phyloP scores from a whole-genome alignment of 2,113 vertebrate genomes.

The Leuciscus idus region DNA sequence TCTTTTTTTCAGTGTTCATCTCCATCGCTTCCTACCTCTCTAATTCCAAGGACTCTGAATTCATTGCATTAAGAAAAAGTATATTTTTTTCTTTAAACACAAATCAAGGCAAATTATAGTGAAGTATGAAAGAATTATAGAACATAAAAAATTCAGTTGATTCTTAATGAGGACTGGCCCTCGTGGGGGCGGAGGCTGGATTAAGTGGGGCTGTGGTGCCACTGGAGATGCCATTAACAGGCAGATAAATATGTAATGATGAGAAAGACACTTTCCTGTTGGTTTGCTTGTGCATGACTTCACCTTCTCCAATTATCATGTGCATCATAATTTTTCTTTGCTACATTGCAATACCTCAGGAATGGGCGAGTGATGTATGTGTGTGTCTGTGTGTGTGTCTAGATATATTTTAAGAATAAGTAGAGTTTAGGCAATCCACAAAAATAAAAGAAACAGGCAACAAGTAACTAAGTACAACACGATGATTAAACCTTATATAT shows the following conservation, averaged over 20 bases:
- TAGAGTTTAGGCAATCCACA: conserved; percentile 35
- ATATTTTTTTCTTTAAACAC: conserved; percentile 66
- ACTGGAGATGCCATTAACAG: conserved; percentile 75
- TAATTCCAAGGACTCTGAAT: conserved; percentile 57
- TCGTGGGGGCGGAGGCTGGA: conserved; percentile 53
- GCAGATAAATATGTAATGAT: conserved; percentile 79
- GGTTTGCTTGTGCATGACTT: conserved; percentile 74
- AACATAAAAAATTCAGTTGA: conserved; percentile 76
- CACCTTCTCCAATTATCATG: conserved; percentile 71
- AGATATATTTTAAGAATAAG: conserved; percentile 4
- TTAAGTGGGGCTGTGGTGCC: conserved; percentile 52
- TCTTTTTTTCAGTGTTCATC: conserved; percentile 56
- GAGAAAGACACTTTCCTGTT: conserved; percentile 73
- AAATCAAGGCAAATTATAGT: conserved; percentile 73
- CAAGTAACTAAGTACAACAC: background rate
- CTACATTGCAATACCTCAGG: conserved; percentile 40
- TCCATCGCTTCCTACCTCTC: conserved; percentile 42
- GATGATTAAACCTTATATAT: background rate
- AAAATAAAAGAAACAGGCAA: conserved; percentile 2
- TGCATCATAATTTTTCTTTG: conserved; percentile 52
- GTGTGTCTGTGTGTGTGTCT: conserved; percentile 20
- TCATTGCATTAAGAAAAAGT: conserved; percentile 65
- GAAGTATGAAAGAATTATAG: conserved; percentile 78
- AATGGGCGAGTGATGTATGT: conserved; percentile 24
- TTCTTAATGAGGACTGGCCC: conserved; percentile 75